Percentiles rank a stretch among this genome's conserved stretches.
phyloP scores from a whole-genome alignment of 2,113 vertebrate genomes.

The Ranitomeya imitator region DNA sequence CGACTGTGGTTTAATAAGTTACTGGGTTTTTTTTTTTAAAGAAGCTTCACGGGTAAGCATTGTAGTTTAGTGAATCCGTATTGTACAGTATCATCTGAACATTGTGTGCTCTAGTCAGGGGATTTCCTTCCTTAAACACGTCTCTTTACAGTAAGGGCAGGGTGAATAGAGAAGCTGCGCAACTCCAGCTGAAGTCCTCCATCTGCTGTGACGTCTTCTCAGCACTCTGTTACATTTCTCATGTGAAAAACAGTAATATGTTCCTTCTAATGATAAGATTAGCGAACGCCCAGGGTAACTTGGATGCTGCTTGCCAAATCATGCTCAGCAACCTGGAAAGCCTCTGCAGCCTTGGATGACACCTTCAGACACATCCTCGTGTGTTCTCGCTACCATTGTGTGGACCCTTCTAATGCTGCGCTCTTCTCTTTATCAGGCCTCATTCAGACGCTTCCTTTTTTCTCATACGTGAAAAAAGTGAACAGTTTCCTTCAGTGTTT shows the following conservation, averaged over 20 bases:
- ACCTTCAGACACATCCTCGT: not conserved
- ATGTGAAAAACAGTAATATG: not conserved
- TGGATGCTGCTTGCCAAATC: not conserved
- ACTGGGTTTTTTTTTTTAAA: not conserved
- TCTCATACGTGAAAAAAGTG: no score
- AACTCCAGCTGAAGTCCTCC: not conserved
- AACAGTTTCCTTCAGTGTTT: no score
- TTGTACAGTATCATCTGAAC: not conserved
- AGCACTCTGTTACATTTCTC: not conserved
- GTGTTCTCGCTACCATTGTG: not conserved
- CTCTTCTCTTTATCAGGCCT: not conserved
- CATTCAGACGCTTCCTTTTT: no score
- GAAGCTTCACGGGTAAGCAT: not conserved
- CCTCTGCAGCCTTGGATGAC: not conserved
- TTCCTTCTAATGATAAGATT: conserved; percentile 25
- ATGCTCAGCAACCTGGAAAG: not conserved
- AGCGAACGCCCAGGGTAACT: not conserved
- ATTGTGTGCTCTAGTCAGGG: not conserved
- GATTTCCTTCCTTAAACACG: not conserved
- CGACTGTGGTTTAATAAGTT: no score
- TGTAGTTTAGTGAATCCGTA: not conserved
- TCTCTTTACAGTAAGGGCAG: not conserved
- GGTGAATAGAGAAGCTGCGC: not conserved
- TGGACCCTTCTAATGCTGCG: not conserved
- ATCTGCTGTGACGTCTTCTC: not conserved